Evolutionary conservation across 2,888 invertebrate genomes (phyloP).

Genomic region (Cheilosia vulpina): DNA sequence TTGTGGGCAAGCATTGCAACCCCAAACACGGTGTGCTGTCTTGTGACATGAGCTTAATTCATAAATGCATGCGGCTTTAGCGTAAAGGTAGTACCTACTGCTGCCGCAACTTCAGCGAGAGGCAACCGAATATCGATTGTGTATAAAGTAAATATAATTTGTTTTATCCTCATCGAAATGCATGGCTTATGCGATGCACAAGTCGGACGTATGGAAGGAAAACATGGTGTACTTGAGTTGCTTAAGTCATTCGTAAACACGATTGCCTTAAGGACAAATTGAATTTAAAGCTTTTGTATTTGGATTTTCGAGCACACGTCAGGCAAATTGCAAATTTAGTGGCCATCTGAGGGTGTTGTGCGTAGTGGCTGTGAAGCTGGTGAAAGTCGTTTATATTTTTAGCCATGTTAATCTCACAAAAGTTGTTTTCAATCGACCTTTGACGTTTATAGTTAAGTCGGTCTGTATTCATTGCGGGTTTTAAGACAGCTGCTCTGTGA

Average conservation of each 20-base stretch:
- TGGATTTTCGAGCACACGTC: not conserved
- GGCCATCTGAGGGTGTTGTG: too few relatives aligned
- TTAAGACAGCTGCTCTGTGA: too few relatives aligned
- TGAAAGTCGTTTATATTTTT: too few relatives aligned
- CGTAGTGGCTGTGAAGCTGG: too few relatives aligned
- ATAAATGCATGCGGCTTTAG: conserved; percentile 3
- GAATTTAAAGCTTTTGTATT: conserved; percentile 37
- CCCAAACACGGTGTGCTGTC: not conserved
- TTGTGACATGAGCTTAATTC: conserved; percentile 26
- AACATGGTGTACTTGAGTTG: conserved; percentile 15
- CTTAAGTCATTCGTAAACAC: conserved; percentile 40
- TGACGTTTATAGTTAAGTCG: too few relatives aligned
- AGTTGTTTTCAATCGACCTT: too few relatives aligned
- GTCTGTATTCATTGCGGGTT: too few relatives aligned
- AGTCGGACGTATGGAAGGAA: conserved; percentile 7
- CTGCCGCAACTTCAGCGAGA: not conserved
- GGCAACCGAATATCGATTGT: conserved; percentile 9
- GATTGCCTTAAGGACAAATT: conserved; percentile 26
- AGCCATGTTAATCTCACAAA: too few relatives aligned
- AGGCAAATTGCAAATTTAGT: too few relatives aligned
- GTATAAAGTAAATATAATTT: conserved; percentile 54
- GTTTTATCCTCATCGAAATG: conserved; percentile 42
- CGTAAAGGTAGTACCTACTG: not conserved
- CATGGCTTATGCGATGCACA: conserved; percentile 35
- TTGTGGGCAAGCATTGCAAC: conserved; percentile 17